Evolutionary conservation across 2,888 invertebrate genomes (phyloP).

Genomic region (Athalia cordata): DNA sequence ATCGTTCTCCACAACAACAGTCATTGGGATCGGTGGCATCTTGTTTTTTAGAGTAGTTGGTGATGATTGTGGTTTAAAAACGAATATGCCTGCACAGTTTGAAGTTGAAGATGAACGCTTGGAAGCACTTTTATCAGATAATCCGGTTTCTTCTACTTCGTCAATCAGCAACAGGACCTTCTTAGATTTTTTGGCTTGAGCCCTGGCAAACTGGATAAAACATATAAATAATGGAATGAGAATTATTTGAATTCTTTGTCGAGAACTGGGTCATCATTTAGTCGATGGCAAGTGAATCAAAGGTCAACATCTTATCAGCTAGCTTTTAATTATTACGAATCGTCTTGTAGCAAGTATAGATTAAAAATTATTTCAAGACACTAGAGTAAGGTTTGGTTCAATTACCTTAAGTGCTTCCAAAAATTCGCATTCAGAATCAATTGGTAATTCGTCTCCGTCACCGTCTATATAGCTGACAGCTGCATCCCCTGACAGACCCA

Average conservation of each 20-base stretch:
- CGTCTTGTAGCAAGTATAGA: too few relatives aligned
- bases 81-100: slow-evolving; percentile 11
- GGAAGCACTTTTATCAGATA: slow-evolving; percentile 20
- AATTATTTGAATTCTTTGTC: neutral
- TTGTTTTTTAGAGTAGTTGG: slow-evolving; percentile 14
- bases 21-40: slow-evolving; percentile 37
- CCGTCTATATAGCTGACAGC: slow-evolving; percentile 72
- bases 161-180: slow-evolving; percentile 42
- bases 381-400: neutral
- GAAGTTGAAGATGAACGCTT: neutral
- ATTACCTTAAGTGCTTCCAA: slow-evolving; percentile 70
- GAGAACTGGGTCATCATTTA: neutral
- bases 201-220: slow-evolving; percentile 37
- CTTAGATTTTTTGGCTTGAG: slow-evolving; percentile 30
- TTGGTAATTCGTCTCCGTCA: slow-evolving; percentile 71
- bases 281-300: neutral
- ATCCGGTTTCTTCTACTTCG: slow-evolving; percentile 6
- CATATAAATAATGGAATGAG: neutral
- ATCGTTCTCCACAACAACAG: slow-evolving; percentile 26
- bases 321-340: neutral
- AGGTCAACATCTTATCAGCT: neutral
- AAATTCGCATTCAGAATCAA: slow-evolving; percentile 73
- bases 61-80: slow-evolving; percentile 28
- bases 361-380: neutral
- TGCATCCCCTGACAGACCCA: slow-evolving; percentile 63